Base-by-base conservation (phyloP, 2,888 invertebrate genomes). In the Camptogramma bilineatum region DNA sequence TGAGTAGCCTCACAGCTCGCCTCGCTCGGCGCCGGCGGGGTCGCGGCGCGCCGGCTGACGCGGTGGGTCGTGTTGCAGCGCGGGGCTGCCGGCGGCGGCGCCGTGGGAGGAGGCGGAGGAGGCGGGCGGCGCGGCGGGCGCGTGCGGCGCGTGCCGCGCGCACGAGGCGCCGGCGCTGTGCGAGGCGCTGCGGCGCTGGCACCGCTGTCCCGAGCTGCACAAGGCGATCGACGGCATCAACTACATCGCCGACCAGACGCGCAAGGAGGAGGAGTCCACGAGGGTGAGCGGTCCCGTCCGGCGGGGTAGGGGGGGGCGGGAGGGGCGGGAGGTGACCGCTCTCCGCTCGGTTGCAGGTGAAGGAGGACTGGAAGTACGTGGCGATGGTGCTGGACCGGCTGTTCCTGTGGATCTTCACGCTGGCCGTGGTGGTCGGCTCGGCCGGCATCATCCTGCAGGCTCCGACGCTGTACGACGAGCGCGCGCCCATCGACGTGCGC, bases 331-430 rank as follows among this genome's bases (percentile, higher is more conserved):
- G n/a, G 44, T 44, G 44, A 44, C 16, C 17, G 17, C 16, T 3
- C 1, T 4, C 16, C 34, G 95, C 95, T 94, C 96, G 85, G 91
- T 51, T 83, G 62, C 82, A 97, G 97, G 97, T 98, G 75, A 97
- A 97, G 92, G 98, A 99, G 94, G 99, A 99, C 94, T 99, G 99
- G 99, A 99, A 99, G 90, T 99, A 98, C 92, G 98, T 99, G 76
- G 99, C 99, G 70, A 98, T 99, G 98, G 99, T 99, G 73, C 94
- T 99, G 85, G 99, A 99, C 92, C 95, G 99, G 70, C 94, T 99
- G 81, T 99, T 99, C 94, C 95, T 99, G 79, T 98, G 98, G 97
- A 98, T 99, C 87, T 99, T 99, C 94, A 98, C 98, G 76, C 94
- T 98, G 83, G 98, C 99, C 54, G 98, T 98, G 81, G 94, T 99